Evolutionary conservation across 1,140 invertebrate species (phyloP).

Genomic region (Phenacoccus solenopsis): DNA sequence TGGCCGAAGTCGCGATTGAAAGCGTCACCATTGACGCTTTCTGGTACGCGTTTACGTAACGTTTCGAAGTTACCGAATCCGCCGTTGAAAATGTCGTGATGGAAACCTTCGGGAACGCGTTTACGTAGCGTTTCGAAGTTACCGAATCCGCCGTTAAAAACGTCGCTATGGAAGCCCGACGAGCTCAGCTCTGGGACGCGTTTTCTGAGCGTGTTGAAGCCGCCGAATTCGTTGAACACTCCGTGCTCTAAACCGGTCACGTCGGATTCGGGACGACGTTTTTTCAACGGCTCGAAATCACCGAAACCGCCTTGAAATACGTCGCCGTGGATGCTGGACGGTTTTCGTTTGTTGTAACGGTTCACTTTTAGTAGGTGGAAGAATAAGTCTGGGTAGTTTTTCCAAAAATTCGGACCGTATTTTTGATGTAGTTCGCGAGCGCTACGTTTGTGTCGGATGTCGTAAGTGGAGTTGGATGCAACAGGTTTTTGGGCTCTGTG

Average conservation of each 20-base stretch:
- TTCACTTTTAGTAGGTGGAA: background rate
- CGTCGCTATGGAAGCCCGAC: constrained; percentile 35
- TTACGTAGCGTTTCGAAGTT: constrained; percentile 35
- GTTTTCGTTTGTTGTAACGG: background rate
- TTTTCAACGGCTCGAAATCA: constrained; percentile 29
- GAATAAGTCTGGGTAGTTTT: background rate
- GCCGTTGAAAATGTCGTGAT: constrained; percentile 29
- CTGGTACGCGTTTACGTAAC: constrained; percentile 31
- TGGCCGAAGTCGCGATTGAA: constrained; percentile 20
- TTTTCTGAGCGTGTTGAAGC: constrained; percentile 33
- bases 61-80: constrained; percentile 32
- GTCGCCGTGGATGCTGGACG: constrained; percentile 31
- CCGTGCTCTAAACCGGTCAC: background rate
- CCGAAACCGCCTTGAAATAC: constrained; percentile 30
- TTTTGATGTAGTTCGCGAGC: background rate
- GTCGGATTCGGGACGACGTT: constrained; percentile 25
- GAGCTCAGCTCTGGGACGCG: constrained; percentile 25
- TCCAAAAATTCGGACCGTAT: background rate
- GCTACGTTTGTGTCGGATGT: background rate
- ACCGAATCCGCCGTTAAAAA: constrained; percentile 37
- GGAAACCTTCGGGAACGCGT: constrained; percentile 28
- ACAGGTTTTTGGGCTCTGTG: background rate
- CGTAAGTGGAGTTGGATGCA: background rate
- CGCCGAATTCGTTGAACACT: constrained; percentile 22
- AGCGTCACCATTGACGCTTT: constrained; percentile 29